Percentiles rank a stretch among this genome's conserved stretches.
phyloP scores from a whole-genome alignment of 2,113 vertebrate species.

The Oceanites oceanicus region DNA sequence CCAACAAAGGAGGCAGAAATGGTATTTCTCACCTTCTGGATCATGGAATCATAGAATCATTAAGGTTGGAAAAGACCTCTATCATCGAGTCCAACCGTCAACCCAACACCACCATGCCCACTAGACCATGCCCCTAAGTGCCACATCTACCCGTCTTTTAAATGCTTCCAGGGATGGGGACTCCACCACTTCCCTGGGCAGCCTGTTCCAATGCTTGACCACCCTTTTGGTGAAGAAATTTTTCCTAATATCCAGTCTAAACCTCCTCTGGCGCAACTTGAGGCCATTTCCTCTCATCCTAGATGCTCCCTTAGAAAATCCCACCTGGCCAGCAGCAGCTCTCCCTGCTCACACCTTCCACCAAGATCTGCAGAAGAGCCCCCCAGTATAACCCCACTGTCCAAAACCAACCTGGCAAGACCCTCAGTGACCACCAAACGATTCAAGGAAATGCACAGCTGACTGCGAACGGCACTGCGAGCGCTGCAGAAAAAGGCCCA shows the following conservation, averaged over 20 bases:
- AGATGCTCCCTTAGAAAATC: background rate
- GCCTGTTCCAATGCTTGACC: too few species aligned
- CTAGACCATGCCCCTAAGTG: too few species aligned
- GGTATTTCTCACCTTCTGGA: background rate
- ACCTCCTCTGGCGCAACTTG: too few species aligned
- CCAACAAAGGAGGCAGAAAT: background rate
- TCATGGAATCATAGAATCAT: background rate
- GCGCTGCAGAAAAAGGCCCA: background rate
- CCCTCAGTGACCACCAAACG: rapidly evolving
- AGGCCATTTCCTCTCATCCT: too few species aligned
- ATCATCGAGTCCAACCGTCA: too few species aligned
- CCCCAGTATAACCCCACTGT: rapidly evolving
- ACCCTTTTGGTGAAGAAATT: too few species aligned
- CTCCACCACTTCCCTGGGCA: too few species aligned
- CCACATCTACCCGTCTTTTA: too few species aligned
- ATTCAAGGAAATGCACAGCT: background rate
- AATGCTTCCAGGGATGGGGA: too few species aligned
- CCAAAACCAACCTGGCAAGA: background rate
- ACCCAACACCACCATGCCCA: too few species aligned
- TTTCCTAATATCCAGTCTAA: too few species aligned
- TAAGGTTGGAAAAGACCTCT: too few species aligned
- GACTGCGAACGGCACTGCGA: rapidly evolving
- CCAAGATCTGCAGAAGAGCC: background rate
- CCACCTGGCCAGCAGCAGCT: background rate
- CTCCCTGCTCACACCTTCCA: background rate